Evolutionary conservation across 2,113 vertebrate genomes (phyloP), one percentile per base, ranked within the genome.

Genomic region (Lathamus discolor): DNA sequence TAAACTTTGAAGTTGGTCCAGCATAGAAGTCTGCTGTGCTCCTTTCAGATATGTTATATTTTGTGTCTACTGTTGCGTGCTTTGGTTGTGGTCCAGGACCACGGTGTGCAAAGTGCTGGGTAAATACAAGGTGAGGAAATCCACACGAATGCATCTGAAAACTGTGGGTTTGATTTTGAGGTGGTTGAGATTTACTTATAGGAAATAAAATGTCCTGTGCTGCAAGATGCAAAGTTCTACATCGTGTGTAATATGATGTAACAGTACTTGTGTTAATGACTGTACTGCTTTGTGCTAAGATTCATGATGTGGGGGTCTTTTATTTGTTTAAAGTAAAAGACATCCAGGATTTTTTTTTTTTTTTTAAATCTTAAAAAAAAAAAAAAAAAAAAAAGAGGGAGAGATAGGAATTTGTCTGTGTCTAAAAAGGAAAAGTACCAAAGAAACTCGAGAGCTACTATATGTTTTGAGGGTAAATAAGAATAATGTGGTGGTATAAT

Each of bases 251-350:
- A 49, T 41, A 66, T 11, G 23, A 11, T 39, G 17, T 24, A 75
- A 61, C 10, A 80, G 9, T 35, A 35, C 6, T 27, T 46, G 8
- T 7, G 2, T 57, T 63, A 49, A 17, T 39, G 35, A 62, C 64
- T 35, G 90, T 69, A 18, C 11, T 69, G 44, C 39, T 81, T 49
- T 75, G 9, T 74, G 48, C 17, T 5, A 4, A 51, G n/a, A 49
- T 44, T 81, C 15, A 20, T 29, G 10, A 59, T n/a, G 9, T 1
- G 24, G 7, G 9, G 2, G 1, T 22, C 2, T 22, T 17, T 39
- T 39, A 39, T 39, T 37, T 31, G 25, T 35, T 48, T 33, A 37
- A 51, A 35, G 11, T 20, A 66, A 43, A 23, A 28, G 43, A 10
- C 6, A 12, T 43, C 31, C 4, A 46, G 11, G 13, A 39, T 37